These are phyloP conservation scores for Drosophila funebris DNA, from an alignment of 1,140 invertebrate species.

Conservation along the genomic window DNA sequence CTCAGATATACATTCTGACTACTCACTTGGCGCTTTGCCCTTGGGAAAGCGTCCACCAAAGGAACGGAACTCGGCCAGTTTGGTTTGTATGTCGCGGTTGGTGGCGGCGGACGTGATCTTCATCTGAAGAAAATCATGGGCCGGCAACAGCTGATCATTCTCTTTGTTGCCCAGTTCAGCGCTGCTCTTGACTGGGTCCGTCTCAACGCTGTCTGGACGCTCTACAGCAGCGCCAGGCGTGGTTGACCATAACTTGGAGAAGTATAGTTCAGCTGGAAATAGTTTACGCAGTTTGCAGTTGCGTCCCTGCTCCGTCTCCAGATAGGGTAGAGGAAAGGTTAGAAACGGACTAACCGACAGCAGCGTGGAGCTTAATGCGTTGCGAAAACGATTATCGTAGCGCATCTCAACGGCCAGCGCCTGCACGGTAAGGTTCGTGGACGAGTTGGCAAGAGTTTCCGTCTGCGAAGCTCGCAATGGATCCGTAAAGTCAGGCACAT, in stretches of 20 bases:
- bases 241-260: conserved; percentile 86
- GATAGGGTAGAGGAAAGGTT: conserved; percentile 92
- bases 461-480: conserved; percentile 86
- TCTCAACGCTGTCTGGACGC: conserved; percentile 56
- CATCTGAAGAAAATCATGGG: conserved; percentile 90
- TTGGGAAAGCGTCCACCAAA: conserved; percentile 89
- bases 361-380: conserved; percentile 89
- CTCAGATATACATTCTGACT: neutral
- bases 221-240: conserved; percentile 19
- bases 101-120: conserved; percentile 88
- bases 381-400: conserved; percentile 89
- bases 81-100: conserved; percentile 88
- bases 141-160: conserved; percentile 56
- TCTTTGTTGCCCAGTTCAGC: conserved; percentile 47
- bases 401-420: conserved; percentile 86
- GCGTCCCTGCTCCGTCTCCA: conserved; percentile 93
- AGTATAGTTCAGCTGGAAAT: conserved; percentile 92
- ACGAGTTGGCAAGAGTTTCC: conserved; percentile 21
- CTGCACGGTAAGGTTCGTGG: conserved; percentile 45
- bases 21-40: conserved; percentile 63
- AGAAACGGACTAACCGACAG: conserved; percentile 95
- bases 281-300: conserved; percentile 90
- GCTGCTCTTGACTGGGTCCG: conserved; percentile 15
- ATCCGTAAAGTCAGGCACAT: conserved; percentile 89
- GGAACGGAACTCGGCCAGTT: conserved; percentile 94